Evolutionary conservation across 2,797 vertebrate species (phyloP), one percentile per base, ranked within the genome.

Genomic region (Enteromius anoplus): DNA sequence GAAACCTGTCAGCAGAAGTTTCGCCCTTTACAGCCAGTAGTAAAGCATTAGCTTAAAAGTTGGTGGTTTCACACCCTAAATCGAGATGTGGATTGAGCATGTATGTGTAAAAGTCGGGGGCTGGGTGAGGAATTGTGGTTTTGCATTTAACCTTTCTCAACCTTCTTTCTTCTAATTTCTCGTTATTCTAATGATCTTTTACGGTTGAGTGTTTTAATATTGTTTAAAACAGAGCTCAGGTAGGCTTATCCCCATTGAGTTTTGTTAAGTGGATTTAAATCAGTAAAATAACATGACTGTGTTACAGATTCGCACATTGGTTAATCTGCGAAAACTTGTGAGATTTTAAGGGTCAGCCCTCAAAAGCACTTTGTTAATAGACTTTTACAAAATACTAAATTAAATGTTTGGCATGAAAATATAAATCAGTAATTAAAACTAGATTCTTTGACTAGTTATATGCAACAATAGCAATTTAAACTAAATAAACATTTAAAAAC

Each of bases 101-200:
- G n/a, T 15, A 42, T 47, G 68, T 37, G 49, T 37, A 49, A 26
- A 37, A 23, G 12, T 29, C 7, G 58, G 77, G 79, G 80, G 32
- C 26, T n/a, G 58, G 47, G 47, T 58, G 42, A 60, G 6, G 10
- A 68, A 47, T 53, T 23, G 29, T 62, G 14, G 23, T 51, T 75
- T 79, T 64, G 64, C 23, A 11, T 53, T 51, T 81, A 87, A 82
- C 78, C 75, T 81, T 68, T 75, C 82, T 85, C 23, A 87, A 85
- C 85, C 66, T 21, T 80, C 76, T 73, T 88, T 91, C 89, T 51
- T 34, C 86, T 86, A 64, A 81, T 64, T 76, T 89, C 69, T 65
- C 12, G 7, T 86, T 82, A 69, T 88, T 37, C 34, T 40, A 51
- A 70, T 75, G 17, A 87, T 34, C 34, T 78, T 68, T 80, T 81